phyloP scores from a whole-genome alignment of 2,797 vertebrate genomes.

The Xerus rutilus region DNA sequence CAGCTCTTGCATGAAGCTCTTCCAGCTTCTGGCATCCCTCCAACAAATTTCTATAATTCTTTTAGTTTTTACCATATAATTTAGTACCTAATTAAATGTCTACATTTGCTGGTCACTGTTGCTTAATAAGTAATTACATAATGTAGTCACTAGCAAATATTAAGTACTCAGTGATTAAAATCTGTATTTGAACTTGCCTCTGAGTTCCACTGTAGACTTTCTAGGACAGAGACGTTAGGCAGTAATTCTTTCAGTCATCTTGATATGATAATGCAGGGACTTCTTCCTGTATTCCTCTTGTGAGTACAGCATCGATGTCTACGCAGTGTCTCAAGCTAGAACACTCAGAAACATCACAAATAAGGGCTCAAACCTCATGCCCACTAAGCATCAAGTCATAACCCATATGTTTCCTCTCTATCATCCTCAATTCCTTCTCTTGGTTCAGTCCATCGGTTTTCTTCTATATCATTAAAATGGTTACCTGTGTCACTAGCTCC shows the following conservation, averaged over 20 bases:
- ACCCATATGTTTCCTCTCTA: not conserved
- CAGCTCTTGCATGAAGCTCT: not conserved
- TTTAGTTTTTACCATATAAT: not conserved
- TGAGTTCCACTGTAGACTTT: not conserved
- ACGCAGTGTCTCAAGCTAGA: not conserved
- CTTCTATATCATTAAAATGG: not conserved
- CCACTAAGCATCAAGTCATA: not conserved
- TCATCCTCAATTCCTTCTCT: not conserved
- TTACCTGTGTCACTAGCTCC: not conserved
- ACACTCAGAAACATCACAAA: not conserved
- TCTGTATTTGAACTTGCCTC: not conserved
- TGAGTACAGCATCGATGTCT: not conserved
- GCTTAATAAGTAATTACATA: conserved; percentile 17
- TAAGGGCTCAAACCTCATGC: not conserved
- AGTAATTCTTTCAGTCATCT: not conserved
- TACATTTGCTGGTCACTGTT: not conserved
- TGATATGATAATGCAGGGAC: not conserved
- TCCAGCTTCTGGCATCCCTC: not conserved
- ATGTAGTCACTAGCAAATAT: not conserved
- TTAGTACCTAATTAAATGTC: conserved; percentile 21
- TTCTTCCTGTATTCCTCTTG: not conserved
- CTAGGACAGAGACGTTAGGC: not conserved
- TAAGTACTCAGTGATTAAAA: not conserved
- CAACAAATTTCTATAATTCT: conserved; percentile 10
- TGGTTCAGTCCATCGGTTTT: not conserved